A percentile compares a stretch with the other conserved stretches of the same genome.
These are phyloP conservation scores for Cenopis cana DNA, from an alignment of 2,888 invertebrate species.

Conservation along the genomic window DNA sequence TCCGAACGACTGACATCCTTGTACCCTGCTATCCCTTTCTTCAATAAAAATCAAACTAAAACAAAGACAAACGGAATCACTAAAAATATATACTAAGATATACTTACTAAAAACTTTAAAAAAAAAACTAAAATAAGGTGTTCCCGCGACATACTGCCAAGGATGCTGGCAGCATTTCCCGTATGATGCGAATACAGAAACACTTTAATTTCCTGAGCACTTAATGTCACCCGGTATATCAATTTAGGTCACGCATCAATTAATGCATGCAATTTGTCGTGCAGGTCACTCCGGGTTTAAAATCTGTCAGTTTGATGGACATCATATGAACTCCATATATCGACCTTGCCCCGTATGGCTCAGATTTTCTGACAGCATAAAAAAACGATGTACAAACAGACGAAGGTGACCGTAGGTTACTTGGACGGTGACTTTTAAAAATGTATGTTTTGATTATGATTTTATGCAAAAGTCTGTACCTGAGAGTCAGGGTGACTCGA, in stretches of 20 bases:
- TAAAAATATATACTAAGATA: too few relatives aligned
- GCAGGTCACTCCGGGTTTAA: constrained; percentile 20
- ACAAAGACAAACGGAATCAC: too few relatives aligned
- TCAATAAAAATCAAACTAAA: too few relatives aligned
- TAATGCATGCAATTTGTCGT: constrained; percentile 22
- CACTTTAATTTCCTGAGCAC: too few relatives aligned
- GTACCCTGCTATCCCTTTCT: too few relatives aligned
- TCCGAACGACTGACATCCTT: too few relatives aligned
- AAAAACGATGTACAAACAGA: constrained; percentile 7
- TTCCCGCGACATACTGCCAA: too few relatives aligned
- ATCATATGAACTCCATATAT: constrained; percentile 24
- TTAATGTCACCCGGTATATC: not conserved
- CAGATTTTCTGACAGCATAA: constrained; percentile 19
- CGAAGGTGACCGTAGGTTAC: constrained; percentile 9
- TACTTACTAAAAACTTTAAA: too few relatives aligned
- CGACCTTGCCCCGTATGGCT: constrained; percentile 28
- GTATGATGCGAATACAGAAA: too few relatives aligned
- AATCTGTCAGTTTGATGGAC: constrained; percentile 28
- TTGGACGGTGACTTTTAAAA: not conserved
- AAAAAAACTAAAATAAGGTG: too few relatives aligned
- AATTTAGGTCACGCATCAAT: constrained; percentile 17
- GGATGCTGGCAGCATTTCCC: too few relatives aligned
- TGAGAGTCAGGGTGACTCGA: not conserved
- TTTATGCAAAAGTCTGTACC: not conserved
- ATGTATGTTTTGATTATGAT: not conserved